Evolutionary conservation across 2,888 invertebrate genomes (phyloP).

Genomic region (Folsomia manolachei): DNA sequence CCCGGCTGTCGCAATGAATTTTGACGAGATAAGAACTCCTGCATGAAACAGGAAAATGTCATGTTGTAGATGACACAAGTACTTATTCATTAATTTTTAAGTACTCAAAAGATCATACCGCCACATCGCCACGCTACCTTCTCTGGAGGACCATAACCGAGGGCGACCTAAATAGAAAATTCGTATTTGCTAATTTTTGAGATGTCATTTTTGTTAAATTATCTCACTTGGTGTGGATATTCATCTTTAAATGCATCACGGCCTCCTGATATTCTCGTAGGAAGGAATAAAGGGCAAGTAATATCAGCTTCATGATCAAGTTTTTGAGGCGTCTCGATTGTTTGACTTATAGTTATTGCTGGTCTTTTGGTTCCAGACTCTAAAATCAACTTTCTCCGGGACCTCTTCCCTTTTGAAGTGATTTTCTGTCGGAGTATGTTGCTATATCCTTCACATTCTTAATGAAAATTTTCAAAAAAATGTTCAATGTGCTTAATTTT

Average conservation of each 20-base stretch:
- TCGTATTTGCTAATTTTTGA: neutral
- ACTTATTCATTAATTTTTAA: no score
- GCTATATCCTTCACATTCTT: slow-evolving; percentile 28
- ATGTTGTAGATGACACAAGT: no score
- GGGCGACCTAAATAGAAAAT: slow-evolving; percentile 26
- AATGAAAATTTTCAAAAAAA: neutral
- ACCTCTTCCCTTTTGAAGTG: neutral
- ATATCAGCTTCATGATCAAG: neutral
- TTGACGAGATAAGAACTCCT: slow-evolving; percentile 32
- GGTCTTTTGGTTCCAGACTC: neutral
- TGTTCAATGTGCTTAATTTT: slow-evolving; percentile 20
- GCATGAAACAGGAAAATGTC: no score
- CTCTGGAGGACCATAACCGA: slow-evolving; percentile 27
- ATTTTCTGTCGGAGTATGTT: slow-evolving; percentile 9
- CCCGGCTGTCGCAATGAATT: slow-evolving; percentile 34
- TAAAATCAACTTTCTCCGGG: neutral
- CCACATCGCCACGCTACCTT: slow-evolving; percentile 38
- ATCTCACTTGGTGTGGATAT: slow-evolving; percentile 38
- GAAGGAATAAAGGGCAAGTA: slow-evolving; percentile 4
- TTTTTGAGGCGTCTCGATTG: neutral
- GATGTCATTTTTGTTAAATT: neutral
- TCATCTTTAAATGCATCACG: slow-evolving; percentile 29
- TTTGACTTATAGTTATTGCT: neutral
- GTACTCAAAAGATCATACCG: no score
- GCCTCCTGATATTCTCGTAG: slow-evolving; percentile 35